Evolutionary conservation across 2,888 invertebrate species (phyloP).

Genomic region (Dusona sp.): DNA sequence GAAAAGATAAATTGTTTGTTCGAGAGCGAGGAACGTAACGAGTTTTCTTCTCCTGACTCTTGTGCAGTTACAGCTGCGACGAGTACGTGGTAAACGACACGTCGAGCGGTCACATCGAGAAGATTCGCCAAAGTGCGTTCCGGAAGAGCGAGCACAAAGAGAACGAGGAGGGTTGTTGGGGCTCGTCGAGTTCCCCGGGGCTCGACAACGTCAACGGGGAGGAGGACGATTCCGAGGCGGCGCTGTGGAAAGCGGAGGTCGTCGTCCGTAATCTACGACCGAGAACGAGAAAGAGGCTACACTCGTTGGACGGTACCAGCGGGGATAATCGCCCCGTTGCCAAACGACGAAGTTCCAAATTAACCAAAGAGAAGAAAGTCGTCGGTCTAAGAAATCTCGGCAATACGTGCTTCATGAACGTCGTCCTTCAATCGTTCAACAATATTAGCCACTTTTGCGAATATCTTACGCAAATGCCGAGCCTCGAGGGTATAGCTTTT

Average conservation of each 20-base stretch:
- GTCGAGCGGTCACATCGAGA: conserved; percentile 86
- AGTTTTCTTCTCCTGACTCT: background rate
- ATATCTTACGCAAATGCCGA: conserved; percentile 92
- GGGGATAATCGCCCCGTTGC: conserved; percentile 85
- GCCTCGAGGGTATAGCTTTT: conserved; percentile 87
- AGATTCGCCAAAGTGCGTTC: conserved; percentile 85
- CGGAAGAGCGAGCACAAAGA: conserved; percentile 81
- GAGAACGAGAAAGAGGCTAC: conserved; percentile 87
- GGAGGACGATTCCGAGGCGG: conserved; percentile 80
- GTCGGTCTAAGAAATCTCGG: conserved; percentile 93
- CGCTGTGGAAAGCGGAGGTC: conserved; percentile 85
- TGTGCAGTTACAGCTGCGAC: conserved; percentile 90
- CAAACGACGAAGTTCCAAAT: conserved; percentile 84
- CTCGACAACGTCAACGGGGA: conserved; percentile 77
- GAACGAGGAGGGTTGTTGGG: conserved; percentile 81
- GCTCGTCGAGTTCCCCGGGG: conserved; percentile 78
- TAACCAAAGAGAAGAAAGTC: conserved; percentile 87
- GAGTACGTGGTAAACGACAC: conserved; percentile 92
- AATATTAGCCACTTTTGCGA: conserved; percentile 94
- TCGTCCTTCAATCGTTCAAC: conserved; percentile 93
- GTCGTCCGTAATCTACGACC: conserved; percentile 87
- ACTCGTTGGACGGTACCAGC: conserved; percentile 86
- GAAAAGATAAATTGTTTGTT: background rate
- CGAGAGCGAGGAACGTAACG: background rate
- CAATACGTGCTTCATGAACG: conserved; percentile 95